Evolutionary conservation across 1,140 invertebrate genomes (phyloP).

Genomic region (Mizuhopecten yessoensis): DNA sequence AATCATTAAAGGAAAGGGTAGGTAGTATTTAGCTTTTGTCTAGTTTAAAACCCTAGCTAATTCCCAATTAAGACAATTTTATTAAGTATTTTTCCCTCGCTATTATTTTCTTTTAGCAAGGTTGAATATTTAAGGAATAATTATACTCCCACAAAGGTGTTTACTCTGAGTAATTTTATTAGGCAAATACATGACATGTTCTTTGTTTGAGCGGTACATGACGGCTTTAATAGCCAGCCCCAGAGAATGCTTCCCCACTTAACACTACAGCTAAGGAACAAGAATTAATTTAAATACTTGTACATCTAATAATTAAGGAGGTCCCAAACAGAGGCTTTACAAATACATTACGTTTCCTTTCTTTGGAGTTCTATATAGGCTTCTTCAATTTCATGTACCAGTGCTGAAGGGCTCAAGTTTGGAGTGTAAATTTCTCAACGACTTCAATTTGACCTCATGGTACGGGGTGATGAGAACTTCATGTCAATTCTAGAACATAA

Average conservation of each 20-base stretch:
- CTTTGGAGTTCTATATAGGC: not conserved
- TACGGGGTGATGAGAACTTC: not conserved
- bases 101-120: constrained; percentile 27
- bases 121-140: constrained; percentile 42
- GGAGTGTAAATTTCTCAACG: constrained; percentile 38
- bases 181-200: constrained; percentile 32
- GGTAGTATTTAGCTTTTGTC: constrained; percentile 20
- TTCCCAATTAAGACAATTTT: constrained; percentile 48
- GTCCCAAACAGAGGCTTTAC: constrained; percentile 23
- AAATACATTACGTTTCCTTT: constrained; percentile 28
- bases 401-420: constrained; percentile 14
- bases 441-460: not conserved
- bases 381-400: constrained; percentile 6
- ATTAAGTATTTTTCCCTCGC: constrained; percentile 35
- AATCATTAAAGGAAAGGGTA: not conserved
- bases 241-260: not conserved
- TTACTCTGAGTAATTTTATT: constrained; percentile 15
- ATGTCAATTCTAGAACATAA: not conserved
- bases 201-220: constrained; percentile 7
- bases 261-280: constrained; percentile 33
- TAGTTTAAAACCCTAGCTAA: not conserved
- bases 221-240: not conserved
- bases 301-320: constrained; percentile 10
- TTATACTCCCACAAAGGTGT: constrained; percentile 41
- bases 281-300: constrained; percentile 40